Evolutionary conservation across 2,113 vertebrate species (phyloP).

Genomic region (Suncus etruscus): DNA sequence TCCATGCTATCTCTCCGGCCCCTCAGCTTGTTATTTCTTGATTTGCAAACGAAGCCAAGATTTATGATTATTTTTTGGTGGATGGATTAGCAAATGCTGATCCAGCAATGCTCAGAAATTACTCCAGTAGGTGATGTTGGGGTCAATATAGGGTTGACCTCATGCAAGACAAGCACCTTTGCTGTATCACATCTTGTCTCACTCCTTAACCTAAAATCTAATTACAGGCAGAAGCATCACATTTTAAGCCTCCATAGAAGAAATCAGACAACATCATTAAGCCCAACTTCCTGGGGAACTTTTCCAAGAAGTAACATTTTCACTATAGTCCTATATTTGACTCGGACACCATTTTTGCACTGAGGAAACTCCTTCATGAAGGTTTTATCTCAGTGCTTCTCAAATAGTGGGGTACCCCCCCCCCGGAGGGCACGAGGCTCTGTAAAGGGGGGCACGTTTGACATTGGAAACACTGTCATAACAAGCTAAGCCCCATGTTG

Average conservation of each 20-base stretch:
- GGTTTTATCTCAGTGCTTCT: background rate
- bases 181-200: no score
- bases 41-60: background rate
- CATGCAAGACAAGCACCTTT: no score
- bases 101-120: background rate
- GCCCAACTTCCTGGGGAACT: background rate
- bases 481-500: no score
- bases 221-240: background rate
- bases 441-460: no score
- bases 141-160: no score
- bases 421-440: no score
- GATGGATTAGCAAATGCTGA: background rate
- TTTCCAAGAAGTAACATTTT: slow-evolving; percentile 2
- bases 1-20: no score
- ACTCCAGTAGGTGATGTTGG: no score
- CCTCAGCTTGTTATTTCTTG: background rate
- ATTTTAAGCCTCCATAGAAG: background rate
- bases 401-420: no score
- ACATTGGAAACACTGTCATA: no score
- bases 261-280: background rate
- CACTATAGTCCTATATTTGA: background rate
- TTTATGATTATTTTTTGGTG: background rate
- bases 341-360: background rate
- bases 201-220: background rate
- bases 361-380: background rate